Base-by-base conservation (phyloP, 1,140 invertebrate species). In the Hormaphis cornu region DNA sequence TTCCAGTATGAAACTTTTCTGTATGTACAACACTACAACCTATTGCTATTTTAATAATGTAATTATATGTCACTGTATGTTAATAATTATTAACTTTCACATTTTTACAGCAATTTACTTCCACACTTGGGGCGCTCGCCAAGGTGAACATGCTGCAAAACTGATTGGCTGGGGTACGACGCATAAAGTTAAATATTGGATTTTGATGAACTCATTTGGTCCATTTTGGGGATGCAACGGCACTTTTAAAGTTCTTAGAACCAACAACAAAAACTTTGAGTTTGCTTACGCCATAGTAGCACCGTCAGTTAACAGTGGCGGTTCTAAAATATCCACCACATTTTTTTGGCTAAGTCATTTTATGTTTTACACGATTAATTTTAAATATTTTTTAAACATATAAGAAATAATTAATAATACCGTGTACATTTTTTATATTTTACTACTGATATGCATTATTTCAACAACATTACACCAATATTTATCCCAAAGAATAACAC, bases 121-220 rank as follows among this genome's bases (percentile, higher is more conserved):
- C 75, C 89, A 94, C 76, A 83, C 84, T 3, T 78, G 81, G 56
- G 91, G 91, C 35, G 76, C 81, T 16, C 81, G 79, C 16, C 80
- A 92, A 24, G 93, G 93, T 24, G 91, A 91, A 9, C 93, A 95
- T 79, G 92, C 93, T 33, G 86, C 95, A 35, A 89, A 88, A 75
- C 87, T 95, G 30, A 78, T 95, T 10, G 93, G 93, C 18, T 88
- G 84, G 83, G 86, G 86, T 20, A 59, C 59, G 20, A 37, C 69
- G 12, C 14, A 69, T 20, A 40, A 48, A 3, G 37, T 40, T 48
- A 86, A 87, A 33, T 96, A 94, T 77, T 96, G 93, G 93, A 81
- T 92, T 1, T 83, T 91, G 73, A 91, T 89, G 42, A 95, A 95
- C 79, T 93, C 90, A 0, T 95, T 92, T 91, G 94, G 94, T 78